phyloP scores from a whole-genome alignment of 2,797 vertebrate genomes.

The Gymnoscopelus braueri region DNA sequence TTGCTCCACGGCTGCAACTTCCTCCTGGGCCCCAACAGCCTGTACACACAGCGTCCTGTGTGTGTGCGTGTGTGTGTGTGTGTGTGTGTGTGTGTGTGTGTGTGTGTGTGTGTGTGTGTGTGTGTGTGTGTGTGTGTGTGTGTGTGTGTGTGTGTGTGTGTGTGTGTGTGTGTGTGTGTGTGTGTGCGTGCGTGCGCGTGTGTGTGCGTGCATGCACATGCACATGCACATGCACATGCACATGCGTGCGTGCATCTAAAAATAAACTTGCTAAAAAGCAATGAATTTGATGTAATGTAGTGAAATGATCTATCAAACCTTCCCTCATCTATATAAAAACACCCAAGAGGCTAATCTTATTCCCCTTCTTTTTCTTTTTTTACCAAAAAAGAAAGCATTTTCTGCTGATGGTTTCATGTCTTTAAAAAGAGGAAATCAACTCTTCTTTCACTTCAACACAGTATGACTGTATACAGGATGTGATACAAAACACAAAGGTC shows the following conservation, averaged over 20 bases:
- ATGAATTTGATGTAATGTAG: no score
- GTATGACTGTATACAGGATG: not conserved
- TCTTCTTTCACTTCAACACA: no score
- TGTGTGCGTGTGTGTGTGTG: slow-evolving; percentile 9
- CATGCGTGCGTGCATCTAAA: not conserved
- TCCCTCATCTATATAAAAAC: no score
- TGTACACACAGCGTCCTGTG: slow-evolving; percentile 21
- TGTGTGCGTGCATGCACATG: not conserved
- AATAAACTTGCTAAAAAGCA: no score
- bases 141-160: slow-evolving; percentile 6
- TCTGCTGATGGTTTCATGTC: no score
- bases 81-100: slow-evolving; percentile 17
- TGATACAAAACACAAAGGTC: not conserved
- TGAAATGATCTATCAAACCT: no score
- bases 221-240: not conserved
- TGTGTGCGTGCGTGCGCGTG: slow-evolving; percentile 2
- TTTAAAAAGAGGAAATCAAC: no score
- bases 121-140: slow-evolving; percentile 4
- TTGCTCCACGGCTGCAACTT: slow-evolving; percentile 32
- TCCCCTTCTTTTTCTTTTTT: no score
- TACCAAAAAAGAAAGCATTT: no score
- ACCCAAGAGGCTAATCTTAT: no score
- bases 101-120: slow-evolving; percentile 16
- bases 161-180: slow-evolving; percentile 14
- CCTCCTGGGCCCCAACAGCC: slow-evolving; percentile 21